Evolutionary conservation across 2,797 vertebrate genomes (phyloP).

Genomic region (Sebastes matsubarae): DNA sequence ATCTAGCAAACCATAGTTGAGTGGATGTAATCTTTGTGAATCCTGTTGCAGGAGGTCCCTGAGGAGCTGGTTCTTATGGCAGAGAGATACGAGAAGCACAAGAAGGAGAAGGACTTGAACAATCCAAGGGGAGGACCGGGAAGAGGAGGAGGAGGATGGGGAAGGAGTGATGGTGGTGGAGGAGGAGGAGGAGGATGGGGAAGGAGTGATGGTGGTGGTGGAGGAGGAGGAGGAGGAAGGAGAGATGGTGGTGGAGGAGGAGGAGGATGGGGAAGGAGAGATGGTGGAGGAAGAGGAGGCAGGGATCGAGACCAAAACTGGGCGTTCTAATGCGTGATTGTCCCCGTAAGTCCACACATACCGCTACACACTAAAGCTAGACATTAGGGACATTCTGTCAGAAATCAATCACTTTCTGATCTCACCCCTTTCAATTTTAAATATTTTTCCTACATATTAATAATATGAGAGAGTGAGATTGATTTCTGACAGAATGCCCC

Average conservation of each 20-base stretch:
- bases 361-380: not conserved
- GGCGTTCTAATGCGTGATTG: constrained; percentile 57
- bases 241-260: constrained; percentile 1
- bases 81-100: constrained; percentile 88
- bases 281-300: constrained; percentile 40
- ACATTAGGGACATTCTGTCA: not conserved
- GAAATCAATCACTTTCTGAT: not conserved
- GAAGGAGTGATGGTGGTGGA: not conserved
- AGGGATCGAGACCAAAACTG: constrained; percentile 47
- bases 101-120: constrained; percentile 68
- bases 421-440: no score
- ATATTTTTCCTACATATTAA: no score
- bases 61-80: constrained; percentile 91
- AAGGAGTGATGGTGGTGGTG: constrained; percentile 4
- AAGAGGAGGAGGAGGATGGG: constrained; percentile 25
- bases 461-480: not conserved
- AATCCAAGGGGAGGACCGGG: constrained; percentile 24
- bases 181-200: no score
- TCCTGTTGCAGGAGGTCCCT: constrained; percentile 87
- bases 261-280: constrained; percentile 57
- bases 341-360: not conserved
- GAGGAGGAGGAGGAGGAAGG: constrained; percentile 53
- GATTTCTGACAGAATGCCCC: not conserved
- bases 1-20: not conserved
- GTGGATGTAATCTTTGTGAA: not conserved